These are phyloP conservation scores for Diarsia rubi DNA, from an alignment of 2,888 invertebrate species.

Conservation along the genomic window DNA sequence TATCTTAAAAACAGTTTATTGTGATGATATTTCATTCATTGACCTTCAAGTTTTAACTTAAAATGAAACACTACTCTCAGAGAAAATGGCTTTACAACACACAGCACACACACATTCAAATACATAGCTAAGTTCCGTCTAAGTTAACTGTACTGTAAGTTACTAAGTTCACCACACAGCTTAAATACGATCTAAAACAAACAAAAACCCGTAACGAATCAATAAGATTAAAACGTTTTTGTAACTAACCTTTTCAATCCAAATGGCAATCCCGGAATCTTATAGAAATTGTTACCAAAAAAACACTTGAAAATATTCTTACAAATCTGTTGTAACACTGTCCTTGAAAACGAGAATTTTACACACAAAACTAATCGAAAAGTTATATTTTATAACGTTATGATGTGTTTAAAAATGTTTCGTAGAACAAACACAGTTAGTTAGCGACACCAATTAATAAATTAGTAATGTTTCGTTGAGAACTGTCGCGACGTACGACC, in stretches of 20 bases:
- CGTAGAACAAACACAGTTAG: constrained; percentile 68
- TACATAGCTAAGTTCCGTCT: constrained; percentile 58
- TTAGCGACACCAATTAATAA: constrained; percentile 79
- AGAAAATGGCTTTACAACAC: constrained; percentile 50
- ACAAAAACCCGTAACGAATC: constrained; percentile 48
- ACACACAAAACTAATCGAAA: constrained; percentile 70
- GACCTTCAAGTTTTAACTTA: constrained; percentile 46
- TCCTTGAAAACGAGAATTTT: constrained; percentile 80
- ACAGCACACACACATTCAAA: constrained; percentile 43
- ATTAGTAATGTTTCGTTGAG: constrained; percentile 61
- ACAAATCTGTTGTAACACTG: constrained; percentile 81
- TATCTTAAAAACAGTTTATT: constrained; percentile 23
- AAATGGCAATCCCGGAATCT: constrained; percentile 81
- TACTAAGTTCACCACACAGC: constrained; percentile 53
- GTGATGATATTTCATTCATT: constrained; percentile 23
- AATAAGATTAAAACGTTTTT: constrained; percentile 50
- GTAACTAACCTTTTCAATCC: constrained; percentile 73
- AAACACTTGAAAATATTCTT: constrained; percentile 71
- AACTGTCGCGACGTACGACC: constrained; percentile 68
- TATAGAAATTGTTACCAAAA: constrained; percentile 77
- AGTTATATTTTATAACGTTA: constrained; percentile 40
- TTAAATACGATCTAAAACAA: constrained; percentile 41
- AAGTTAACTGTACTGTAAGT: constrained; percentile 65
- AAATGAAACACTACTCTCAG: constrained; percentile 54
- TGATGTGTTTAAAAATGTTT: constrained; percentile 52